Percentiles rank a stretch among this genome's conserved stretches.
Conservation (phyloP, 2,888 invertebrate species). For the Spodoptera littoralis region DNA sequence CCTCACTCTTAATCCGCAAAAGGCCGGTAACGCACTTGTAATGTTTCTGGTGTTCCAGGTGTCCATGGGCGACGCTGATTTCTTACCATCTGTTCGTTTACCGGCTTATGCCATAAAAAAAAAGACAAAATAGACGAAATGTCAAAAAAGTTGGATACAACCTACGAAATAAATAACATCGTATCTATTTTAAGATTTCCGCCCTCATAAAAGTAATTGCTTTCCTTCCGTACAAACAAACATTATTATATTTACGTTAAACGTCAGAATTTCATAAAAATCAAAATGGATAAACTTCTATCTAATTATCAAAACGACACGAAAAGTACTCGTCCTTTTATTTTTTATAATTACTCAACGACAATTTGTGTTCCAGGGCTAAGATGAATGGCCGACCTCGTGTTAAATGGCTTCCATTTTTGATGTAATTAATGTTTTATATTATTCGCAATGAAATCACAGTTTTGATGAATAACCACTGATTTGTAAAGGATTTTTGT, state of each 20-base stretch:
- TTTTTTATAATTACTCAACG: conserved; percentile 18
- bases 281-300: conserved; percentile 12
- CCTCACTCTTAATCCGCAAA: too few species aligned
- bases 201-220: neutral
- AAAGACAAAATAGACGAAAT: too few species aligned
- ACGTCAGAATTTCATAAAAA: neutral
- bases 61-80: too few species aligned
- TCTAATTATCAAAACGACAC: conserved; percentile 11
- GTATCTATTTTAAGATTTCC: too few species aligned
- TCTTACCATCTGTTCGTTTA: too few species aligned
- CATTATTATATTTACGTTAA: neutral
- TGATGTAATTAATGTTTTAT: conserved; percentile 6
- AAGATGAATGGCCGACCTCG: conserved; percentile 6
- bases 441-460: neutral
- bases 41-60: too few species aligned
- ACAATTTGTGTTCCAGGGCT: conserved; percentile 7
- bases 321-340: conserved; percentile 7
- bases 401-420: conserved; percentile 4
- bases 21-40: too few species aligned
- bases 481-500: neutral
- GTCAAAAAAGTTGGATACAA: too few species aligned
- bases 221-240: conserved; percentile 6
- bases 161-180: too few species aligned
- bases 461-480: neutral
- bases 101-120: too few species aligned